A percentile compares a stretch with the other conserved stretches of the same genome.
Evolutionary conservation across 1,140 invertebrate genomes (phyloP).

Genomic region (Ceratina australensis): DNA sequence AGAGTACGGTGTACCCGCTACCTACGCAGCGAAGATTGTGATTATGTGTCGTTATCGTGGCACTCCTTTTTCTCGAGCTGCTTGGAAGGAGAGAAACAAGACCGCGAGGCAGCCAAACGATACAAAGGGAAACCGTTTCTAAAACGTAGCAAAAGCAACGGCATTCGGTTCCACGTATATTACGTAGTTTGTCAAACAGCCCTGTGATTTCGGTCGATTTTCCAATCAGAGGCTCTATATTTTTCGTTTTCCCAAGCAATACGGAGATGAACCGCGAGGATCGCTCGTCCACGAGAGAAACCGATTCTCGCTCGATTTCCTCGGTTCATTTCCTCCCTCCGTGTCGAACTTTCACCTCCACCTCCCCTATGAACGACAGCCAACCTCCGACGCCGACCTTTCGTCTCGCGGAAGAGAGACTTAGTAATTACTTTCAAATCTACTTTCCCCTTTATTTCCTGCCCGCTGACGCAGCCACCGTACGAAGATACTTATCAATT

Average conservation of each 20-base stretch:
- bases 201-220: not conserved
- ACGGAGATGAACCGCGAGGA: not conserved
- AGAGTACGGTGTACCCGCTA: too few species aligned
- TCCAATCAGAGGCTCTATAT: not conserved
- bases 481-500: conserved; percentile 1
- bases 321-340: conserved; percentile 18
- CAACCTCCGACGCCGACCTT: not conserved
- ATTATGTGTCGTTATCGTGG: conserved; percentile 6
- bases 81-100: not conserved
- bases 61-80: not conserved
- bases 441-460: conserved; percentile 23
- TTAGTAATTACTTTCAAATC: conserved; percentile 38
- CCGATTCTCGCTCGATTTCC: conserved; percentile 1
- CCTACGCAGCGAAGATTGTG: not conserved
- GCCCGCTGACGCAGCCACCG: not conserved
- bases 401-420: not conserved
- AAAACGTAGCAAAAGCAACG: not conserved
- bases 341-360: not conserved
- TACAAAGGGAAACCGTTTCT: conserved; percentile 16
- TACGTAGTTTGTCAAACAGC: not conserved
- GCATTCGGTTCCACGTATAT: too few species aligned
- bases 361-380: not conserved
- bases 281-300: not conserved
- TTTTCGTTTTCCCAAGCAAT: not conserved
- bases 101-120: not conserved